Evolutionary conservation across 2,797 vertebrate genomes (phyloP).

Genomic region (Sciaenops ocellatus): DNA sequence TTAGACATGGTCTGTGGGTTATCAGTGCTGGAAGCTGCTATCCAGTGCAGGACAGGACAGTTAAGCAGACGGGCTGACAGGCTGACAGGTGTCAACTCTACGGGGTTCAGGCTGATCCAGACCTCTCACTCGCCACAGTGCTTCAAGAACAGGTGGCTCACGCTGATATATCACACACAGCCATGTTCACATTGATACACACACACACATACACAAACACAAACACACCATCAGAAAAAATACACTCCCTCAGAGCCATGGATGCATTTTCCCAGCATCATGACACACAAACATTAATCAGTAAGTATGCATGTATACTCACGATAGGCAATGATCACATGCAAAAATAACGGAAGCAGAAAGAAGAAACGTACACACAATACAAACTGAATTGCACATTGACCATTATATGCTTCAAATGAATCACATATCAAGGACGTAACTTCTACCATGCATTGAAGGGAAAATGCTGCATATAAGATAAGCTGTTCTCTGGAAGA

Average conservation of each 20-base stretch:
- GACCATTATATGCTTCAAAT: not conserved
- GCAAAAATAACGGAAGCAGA: not conserved
- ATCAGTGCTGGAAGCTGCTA: slow-evolving; percentile 55
- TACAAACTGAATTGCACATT: not conserved
- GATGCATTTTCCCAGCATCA: not conserved
- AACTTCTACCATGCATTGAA: not conserved
- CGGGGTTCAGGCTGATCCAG: slow-evolving; percentile 58
- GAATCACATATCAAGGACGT: not conserved
- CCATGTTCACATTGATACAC: slow-evolving; percentile 3
- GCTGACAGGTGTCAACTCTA: slow-evolving; percentile 73
- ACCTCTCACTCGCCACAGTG: slow-evolving; percentile 50
- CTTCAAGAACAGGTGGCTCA: slow-evolving; percentile 70
- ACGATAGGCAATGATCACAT: too few species aligned
- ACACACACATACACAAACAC: slow-evolving; percentile 14
- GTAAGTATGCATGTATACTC: not conserved
- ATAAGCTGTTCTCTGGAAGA: not conserved
- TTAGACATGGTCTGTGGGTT: slow-evolving; percentile 60
- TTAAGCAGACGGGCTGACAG: slow-evolving; percentile 63
- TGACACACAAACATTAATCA: not conserved
- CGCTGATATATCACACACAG: slow-evolving; percentile 50
- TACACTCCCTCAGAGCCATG: not conserved
- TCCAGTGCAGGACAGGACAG: slow-evolving; percentile 57
- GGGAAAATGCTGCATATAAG: not conserved
- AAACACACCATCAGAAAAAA: not conserved
- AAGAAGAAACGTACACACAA: not conserved